Base-by-base conservation (phyloP, 2,888 invertebrate species). In the Cryptocephalus moraei region DNA sequence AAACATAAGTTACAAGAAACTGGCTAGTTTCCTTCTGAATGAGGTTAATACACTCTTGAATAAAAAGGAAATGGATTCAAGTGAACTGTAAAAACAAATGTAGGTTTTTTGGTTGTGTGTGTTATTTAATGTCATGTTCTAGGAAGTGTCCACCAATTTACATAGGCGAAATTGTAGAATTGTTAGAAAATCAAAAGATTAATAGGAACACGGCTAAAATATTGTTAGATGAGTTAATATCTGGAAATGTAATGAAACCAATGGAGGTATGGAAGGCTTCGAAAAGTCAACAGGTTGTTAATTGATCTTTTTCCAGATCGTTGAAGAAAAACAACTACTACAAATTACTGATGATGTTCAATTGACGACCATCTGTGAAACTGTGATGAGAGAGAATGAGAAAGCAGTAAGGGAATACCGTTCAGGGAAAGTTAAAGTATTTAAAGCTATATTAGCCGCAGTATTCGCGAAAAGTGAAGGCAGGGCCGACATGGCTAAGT, bases 1-100 rank as follows among this genome's bases (percentile, higher is more conserved):
- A 41, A 62, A 65, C 32, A 69, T 79, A 47, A 73, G 76, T 53
- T 71, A 81, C 1, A 76, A 75, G 53, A 71, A 80, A 59, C 70
- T 85, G 2, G 79, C 81, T 1, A 84, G 86, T 66, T 72, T 89
- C 47, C 68, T 91, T 32, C 73, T 84, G 4, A 85, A 82, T 59
- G 82, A 87, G 57, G 67, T 89, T 8, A 60, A 86, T 44, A 77
- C 78, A 32, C 73, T 80, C 53, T 69, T 88, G 39, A 79, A 90
- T 65, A 81, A 82, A 62, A 71, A 73, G 22, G 78, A 82, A 54
- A 58, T 83, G 9, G 63, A 76, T 50, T 53, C 80, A 1, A 72
- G 78, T 10, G 69, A 80, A 53, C 78, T 83, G 83, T 82, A 72
- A 69, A 69, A 59, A 42, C 10, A 41, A 44, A 14, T 53, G 41